phyloP scores from a whole-genome alignment of 2,797 vertebrate genomes.

The Bucorvus abyssinicus region DNA sequence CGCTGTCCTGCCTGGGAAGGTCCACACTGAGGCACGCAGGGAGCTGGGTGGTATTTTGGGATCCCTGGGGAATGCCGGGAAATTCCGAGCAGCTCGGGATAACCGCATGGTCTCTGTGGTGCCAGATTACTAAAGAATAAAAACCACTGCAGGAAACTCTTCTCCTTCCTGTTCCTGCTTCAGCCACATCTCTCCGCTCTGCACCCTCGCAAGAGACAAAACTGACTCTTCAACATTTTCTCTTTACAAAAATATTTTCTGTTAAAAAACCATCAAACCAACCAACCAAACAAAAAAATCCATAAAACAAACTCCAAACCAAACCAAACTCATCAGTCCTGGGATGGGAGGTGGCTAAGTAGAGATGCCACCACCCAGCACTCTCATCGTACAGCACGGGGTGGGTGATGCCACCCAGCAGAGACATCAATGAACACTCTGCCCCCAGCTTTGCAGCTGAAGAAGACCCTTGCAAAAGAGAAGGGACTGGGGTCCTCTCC shows the following conservation, averaged over 20 bases:
- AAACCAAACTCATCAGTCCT: neutral
- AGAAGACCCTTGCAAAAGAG: neutral
- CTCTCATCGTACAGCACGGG: rapidly evolving
- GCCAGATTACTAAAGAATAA: neutral
- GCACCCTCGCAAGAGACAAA: neutral
- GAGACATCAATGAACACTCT: neutral
- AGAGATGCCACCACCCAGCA: neutral
- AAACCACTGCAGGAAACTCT: neutral
- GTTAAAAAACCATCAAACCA: rapidly evolving
- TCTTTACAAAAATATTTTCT: neutral
- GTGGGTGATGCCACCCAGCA: neutral
- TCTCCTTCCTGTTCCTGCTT: neutral
- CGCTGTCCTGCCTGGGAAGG: neutral
- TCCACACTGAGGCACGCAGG: conserved; percentile 34
- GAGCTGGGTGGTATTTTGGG: conserved; percentile 45
- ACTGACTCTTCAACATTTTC: neutral
- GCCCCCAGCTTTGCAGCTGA: neutral
- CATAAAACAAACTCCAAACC: neutral
- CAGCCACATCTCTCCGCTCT: rapidly evolving
- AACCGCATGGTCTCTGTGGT: neutral
- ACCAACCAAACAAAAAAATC: neutral
- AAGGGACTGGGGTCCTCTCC: neutral
- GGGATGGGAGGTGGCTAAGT: neutral
- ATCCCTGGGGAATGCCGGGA: conserved; percentile 57
- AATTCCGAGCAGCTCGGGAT: conserved; percentile 52